These are phyloP conservation scores for Acrobasis suavella DNA, from an alignment of 2,888 invertebrate genomes.

Conservation along the genomic window DNA sequence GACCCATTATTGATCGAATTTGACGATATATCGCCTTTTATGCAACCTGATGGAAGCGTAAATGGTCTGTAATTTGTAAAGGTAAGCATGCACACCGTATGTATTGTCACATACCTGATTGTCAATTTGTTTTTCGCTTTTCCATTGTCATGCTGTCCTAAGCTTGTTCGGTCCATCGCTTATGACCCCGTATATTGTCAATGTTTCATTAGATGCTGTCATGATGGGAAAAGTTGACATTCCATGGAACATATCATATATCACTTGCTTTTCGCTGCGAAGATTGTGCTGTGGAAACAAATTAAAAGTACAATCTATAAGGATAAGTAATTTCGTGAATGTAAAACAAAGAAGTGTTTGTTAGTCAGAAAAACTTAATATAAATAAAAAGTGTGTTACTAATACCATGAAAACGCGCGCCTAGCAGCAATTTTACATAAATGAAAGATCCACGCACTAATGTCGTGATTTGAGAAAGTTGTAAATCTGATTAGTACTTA, in stretches of 20 bases:
- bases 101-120: conserved; percentile 54
- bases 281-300: conserved; percentile 40
- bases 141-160: conserved; percentile 28
- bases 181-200: neutral
- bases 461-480: too few relatives aligned
- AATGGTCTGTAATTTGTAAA: conserved; percentile 79
- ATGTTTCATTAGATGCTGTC: conserved; percentile 7
- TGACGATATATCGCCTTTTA: conserved; percentile 80
- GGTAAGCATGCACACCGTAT: conserved; percentile 81
- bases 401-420: too few relatives aligned
- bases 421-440: neutral
- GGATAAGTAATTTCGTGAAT: too few relatives aligned
- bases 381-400: too few relatives aligned
- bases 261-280: conserved; percentile 43
- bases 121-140: conserved; percentile 35
- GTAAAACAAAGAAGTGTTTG: too few relatives aligned
- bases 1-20: conserved; percentile 75
- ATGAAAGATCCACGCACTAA: too few relatives aligned
- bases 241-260: conserved; percentile 32
- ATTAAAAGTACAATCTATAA: conserved; percentile 12
- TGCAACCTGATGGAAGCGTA: conserved; percentile 81
- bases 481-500: too few relatives aligned
- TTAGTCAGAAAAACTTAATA: too few relatives aligned
- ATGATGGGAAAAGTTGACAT: conserved; percentile 11
- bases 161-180: conserved; percentile 14